Conservation (phyloP, 2,888 invertebrate species). For the Doris montereyensis region DNA sequence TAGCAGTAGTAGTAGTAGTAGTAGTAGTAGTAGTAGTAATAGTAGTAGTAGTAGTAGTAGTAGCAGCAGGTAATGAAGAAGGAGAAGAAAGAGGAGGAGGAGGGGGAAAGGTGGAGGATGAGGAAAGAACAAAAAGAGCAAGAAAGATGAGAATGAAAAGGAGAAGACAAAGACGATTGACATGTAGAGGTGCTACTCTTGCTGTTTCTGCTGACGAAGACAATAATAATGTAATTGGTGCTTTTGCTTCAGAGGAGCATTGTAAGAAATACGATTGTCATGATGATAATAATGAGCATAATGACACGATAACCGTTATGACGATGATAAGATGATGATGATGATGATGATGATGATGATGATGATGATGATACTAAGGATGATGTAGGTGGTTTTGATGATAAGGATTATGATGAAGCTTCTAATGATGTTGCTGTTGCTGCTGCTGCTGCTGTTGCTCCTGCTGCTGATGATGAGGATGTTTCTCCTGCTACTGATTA, state of each 20-base stretch:
- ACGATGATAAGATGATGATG: slow-evolving; percentile 7
- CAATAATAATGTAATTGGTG: too few relatives aligned
- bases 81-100: slow-evolving; percentile 11
- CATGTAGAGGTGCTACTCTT: too few relatives aligned
- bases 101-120: too few relatives aligned
- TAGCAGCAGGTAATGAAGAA: slow-evolving; percentile 9
- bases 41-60: slow-evolving; percentile 25
- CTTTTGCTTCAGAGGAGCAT: too few relatives aligned
- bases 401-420: not conserved
- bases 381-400: not conserved
- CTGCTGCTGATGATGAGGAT: too few relatives aligned
- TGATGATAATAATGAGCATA: slow-evolving; percentile 23
- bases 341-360: not conserved
- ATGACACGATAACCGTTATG: slow-evolving; percentile 28
- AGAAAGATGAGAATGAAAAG: too few relatives aligned
- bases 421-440: not conserved
- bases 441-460: not conserved
- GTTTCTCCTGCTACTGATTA: not conserved
- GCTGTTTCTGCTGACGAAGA: too few relatives aligned
- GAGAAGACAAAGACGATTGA: too few relatives aligned
- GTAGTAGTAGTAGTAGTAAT: slow-evolving; percentile 18
- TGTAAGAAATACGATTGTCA: slow-evolving; percentile 8
- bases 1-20: not conserved
- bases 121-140: too few relatives aligned
- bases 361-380: not conserved